Base-by-base conservation (phyloP, 2,888 invertebrate species). In the Aelia acuminata region DNA sequence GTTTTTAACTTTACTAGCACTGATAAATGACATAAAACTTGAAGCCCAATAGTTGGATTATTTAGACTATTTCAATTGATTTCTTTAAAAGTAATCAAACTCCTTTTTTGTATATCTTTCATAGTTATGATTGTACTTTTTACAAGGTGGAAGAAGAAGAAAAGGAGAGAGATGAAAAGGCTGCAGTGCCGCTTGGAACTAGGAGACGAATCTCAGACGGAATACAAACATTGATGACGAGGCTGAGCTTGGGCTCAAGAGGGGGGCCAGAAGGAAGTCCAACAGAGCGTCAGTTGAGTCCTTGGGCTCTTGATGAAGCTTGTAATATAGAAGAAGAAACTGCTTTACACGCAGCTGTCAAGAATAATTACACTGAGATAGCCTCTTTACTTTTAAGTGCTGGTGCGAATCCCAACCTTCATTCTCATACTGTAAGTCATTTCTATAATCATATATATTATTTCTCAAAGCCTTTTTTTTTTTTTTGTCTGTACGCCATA, bases 191-290 rank as follows among this genome's bases (percentile, higher is more conserved):
- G 15, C 84, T 88, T 22, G 90, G 89, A 90, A 95, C 93, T 4
- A 94, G 95, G 84, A 94, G 95, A 90, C 94, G 96, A 90, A 96
- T 98, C 90, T 97, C 97, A 0, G 95, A 96, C 91, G 97, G 97
- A 0, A 97, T 98, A 90, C 97, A 97, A 91, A 96, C 96, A 43
- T 96, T 98, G 85, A 97, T 98, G 94, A 96, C 96, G 85, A 95
- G 96, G 91, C 93, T 98, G 87, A 97, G 96, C 91, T 95, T 96
- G 84, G 90, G 90, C 7, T 88, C 88, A 7, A 88, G 89, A 70
- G 63, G 80, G 31, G 90, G 90, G 26, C 63, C 90, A 49, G 91
- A 93, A 88, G 93, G 93, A 75, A 90, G 89, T 20, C 85, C 90
- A 48, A 91, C 93, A 88, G 93, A 93, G 75, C 93, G 93, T 90